Percentiles rank a stretch among this genome's conserved stretches.
These are phyloP conservation scores for Orchesellides sinensis DNA, from an alignment of 2,888 invertebrate species.

Conservation along the genomic window DNA sequence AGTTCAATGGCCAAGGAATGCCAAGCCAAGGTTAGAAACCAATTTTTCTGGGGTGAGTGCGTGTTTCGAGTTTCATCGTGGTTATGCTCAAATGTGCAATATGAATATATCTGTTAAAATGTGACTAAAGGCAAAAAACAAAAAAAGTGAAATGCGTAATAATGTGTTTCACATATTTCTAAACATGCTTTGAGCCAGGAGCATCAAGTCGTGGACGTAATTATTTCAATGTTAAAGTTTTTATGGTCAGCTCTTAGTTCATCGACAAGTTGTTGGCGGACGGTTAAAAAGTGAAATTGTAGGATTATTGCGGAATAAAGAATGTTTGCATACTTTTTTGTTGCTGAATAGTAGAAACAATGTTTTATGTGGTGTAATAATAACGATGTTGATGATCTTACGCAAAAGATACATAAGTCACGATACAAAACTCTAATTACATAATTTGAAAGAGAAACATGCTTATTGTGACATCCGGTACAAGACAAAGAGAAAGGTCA, in stretches of 20 bases:
- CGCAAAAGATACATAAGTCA: neutral
- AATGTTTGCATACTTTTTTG: neutral
- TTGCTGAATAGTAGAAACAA: neutral
- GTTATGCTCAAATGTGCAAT: no score
- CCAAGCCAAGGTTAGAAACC: neutral
- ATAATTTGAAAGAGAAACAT: neutral
- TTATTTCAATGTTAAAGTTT: neutral
- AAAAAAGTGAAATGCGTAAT: neutral
- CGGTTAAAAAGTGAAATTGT: conserved; percentile 29
- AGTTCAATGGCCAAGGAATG: conserved; percentile 12
- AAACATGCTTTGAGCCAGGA: no score
- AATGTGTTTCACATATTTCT: neutral
- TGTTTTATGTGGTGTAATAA: conserved; percentile 1
- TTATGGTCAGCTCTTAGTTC: neutral
- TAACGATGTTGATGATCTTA: neutral
- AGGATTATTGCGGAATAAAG: neutral
- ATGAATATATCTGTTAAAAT: no score
- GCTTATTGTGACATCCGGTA: no score
- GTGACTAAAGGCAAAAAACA: no score
- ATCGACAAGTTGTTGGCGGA: neutral
- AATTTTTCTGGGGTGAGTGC: no score
- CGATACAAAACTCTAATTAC: neutral
- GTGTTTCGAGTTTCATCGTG: no score
- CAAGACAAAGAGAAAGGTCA: neutral
- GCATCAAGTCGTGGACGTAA: no score